Base-by-base conservation (phyloP, 2,888 invertebrate species). In the Amblyteles armatorius region DNA sequence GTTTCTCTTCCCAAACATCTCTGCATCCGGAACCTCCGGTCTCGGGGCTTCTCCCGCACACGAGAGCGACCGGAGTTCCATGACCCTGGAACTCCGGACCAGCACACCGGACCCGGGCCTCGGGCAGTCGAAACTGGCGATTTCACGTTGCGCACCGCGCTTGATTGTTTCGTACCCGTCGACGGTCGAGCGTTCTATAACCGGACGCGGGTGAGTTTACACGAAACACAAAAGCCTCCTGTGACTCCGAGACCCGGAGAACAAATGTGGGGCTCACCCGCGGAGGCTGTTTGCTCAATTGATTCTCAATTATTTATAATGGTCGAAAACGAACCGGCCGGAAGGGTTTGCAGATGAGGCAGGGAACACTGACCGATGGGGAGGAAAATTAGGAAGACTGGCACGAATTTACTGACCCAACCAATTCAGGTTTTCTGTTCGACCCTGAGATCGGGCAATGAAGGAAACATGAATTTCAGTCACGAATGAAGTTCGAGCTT, bases 221-320 rank as follows among this genome's bases (percentile, higher is more conserved):
- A 63, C 48, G 50, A 29, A 44, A 29, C 60, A 48, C 29, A 40
- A 48, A 48, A 74, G 48, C 60, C 19, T 29, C n/a, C 48, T 44
- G 29, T 48, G 29, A 48, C 22, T 74, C 9, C 5, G 29, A 74
- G 74, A 29, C 44, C 29, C 4, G 13, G 48, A 5, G 44, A 74
- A 74, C 74, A 74, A 63, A 48, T 44, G n/a, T 60, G 40, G 19
- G 40, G 57, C 55, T 57, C 22, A 57, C 22, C 11, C 9, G 55
- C 5, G 11, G 11, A 19, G 19, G 72, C 40, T 44, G 22, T 22
- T 57, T 40, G 60, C 48, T 72, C 55, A 33, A 74, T 74, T 63
- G 60, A 74, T 63, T 63, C 48, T 48, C 44, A 29, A 63, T 60
- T 57, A 74, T 74, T 74, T 26, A 74, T 60, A 74, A 63, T 3